Percentiles rank a stretch among this genome's conserved stretches.
Conservation (phyloP, 2,888 invertebrate species). For the Sussaba pulchella region DNA sequence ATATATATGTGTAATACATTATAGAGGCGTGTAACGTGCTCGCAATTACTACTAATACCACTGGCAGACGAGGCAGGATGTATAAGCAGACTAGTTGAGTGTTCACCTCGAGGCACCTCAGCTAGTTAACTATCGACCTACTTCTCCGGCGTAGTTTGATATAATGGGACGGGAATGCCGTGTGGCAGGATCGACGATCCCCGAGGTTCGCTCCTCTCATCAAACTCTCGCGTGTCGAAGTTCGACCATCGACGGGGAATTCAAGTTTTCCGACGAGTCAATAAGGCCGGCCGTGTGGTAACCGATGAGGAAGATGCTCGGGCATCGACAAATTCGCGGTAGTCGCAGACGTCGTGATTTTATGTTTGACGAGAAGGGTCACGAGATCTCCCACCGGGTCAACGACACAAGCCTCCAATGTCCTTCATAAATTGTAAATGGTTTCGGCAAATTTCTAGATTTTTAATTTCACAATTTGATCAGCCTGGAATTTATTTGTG, state of each 20-base stretch:
- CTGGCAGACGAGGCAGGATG: slow-evolving; percentile 18
- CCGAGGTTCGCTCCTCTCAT: slow-evolving; percentile 3
- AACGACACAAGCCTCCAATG: not conserved
- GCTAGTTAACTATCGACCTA: slow-evolving; percentile 66
- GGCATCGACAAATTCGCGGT: not conserved
- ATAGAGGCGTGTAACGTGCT: slow-evolving; percentile 53
- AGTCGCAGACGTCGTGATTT: not conserved
- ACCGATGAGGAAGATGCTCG: not conserved
- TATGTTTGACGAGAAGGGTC: not conserved
- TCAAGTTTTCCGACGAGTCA: slow-evolving; percentile 24
- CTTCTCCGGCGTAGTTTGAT: slow-evolving; percentile 59
- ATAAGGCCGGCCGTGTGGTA: not conserved
- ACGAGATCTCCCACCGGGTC: not conserved
- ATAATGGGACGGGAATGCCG: slow-evolving; percentile 20
- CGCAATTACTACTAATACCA: slow-evolving; percentile 28
- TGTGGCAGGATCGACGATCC: slow-evolving; percentile 3
- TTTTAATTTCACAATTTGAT: no score
- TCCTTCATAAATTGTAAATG: not conserved
- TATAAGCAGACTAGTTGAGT: slow-evolving; percentile 35
- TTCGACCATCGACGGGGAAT: slow-evolving; percentile 15
- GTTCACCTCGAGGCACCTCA: slow-evolving; percentile 33
- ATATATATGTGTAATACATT: no score
- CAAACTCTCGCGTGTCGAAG: not conserved
- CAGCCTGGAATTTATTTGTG: no score
- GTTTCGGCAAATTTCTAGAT: no score